Evolutionary conservation across 2,797 vertebrate genomes (phyloP), one percentile per base, ranked within the genome.

Genomic region (Dryobates pubescens): DNA sequence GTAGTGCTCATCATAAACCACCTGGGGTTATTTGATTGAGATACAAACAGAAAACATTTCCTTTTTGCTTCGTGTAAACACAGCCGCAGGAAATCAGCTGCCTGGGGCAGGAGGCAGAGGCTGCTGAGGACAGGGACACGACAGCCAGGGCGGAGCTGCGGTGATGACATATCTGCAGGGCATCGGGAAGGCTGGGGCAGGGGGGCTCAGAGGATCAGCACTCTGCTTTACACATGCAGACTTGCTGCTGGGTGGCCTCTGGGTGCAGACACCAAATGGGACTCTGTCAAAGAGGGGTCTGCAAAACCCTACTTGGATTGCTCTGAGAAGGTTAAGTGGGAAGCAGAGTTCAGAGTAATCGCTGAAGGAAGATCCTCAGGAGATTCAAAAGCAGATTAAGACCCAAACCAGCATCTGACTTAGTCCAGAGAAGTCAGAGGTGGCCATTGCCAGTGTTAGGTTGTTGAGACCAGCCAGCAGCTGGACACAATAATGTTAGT

Each of bases 81-180:
- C 41, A 61, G 69, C 79, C 86, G 56, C 92, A 96, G 94, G 94
- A 96, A 96, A 73, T 36, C 0, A 7, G 81, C 43, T 75, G 49
- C 14, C 7, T 24, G 34, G 70, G 82, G 94, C 94, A 93, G 96
- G 93, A 95, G 95, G 77, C 87, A 84, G 90, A 92, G 90, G 88
- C 93, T 92, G 78, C 57, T 12, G 72, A 70, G 82, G 92, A 70
- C 53, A 78, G 59, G 75, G 85, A 65, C 59, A 63, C 32, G 68
- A 81, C 19, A 76, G 45, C 11, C 17, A 4, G 65, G 0, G 38
- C n/a, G 34, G 19, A 72, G 32, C 22, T 53, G 63, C 58, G 86
- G 61, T 32, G 30, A 23, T 63, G 13, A 75, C 76, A 73, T 22
- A 27, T 3, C 20, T 4, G 22, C 61, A 59, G 16, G 29, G 13